A percentile compares a stretch with the other conserved stretches of the same genome.
Conservation (phyloP, 1,140 invertebrate species). For the Drosophila kanapiae region DNA sequence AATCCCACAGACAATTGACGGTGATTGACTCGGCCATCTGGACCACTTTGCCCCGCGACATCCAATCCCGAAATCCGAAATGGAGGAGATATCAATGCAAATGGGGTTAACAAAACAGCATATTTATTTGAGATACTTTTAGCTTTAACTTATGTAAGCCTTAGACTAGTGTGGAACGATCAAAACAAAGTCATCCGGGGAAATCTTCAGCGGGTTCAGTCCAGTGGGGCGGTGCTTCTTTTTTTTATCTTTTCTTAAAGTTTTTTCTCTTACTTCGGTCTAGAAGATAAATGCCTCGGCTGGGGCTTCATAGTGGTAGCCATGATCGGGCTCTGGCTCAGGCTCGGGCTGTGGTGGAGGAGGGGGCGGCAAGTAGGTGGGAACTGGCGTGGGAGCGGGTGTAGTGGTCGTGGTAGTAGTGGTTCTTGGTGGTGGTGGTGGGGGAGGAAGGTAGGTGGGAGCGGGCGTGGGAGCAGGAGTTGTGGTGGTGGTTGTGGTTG, state of each 20-base stretch:
- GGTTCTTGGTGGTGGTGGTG: slow-evolving; percentile 31
- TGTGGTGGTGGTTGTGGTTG: slow-evolving; percentile 27
- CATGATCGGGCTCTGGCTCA: slow-evolving; percentile 50
- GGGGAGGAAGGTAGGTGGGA: slow-evolving; percentile 52
- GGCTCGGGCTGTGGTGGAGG: slow-evolving; percentile 16
- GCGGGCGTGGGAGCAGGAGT: slow-evolving; percentile 36
- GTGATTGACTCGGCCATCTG: slow-evolving; percentile 63
- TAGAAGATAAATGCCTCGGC: slow-evolving; percentile 62
- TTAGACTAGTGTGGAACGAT: slow-evolving; percentile 38
- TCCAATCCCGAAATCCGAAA: slow-evolving; percentile 14
- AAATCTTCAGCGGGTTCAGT: slow-evolving; percentile 33
- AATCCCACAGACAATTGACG: slow-evolving; percentile 65
- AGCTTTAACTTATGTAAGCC: slow-evolving; percentile 54
- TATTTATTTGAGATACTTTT: slow-evolving; percentile 64
- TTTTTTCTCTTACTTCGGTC: slow-evolving; percentile 6
- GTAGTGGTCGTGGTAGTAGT: slow-evolving; percentile 25
- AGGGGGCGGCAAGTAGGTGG: slow-evolving; percentile 38
- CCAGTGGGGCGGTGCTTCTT: slow-evolving; percentile 2
- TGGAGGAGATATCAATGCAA: slow-evolving; percentile 25
- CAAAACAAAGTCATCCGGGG: slow-evolving; percentile 39
- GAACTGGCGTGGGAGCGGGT: slow-evolving; percentile 25
- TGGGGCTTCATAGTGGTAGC: slow-evolving; percentile 78
- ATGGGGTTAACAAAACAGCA: slow-evolving; percentile 62
- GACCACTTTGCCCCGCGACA: slow-evolving; percentile 12
- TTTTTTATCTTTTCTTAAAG: neutral